Evolutionary conservation across 2,888 invertebrate genomes (phyloP).

Genomic region (Digitonthophagus gazella): DNA sequence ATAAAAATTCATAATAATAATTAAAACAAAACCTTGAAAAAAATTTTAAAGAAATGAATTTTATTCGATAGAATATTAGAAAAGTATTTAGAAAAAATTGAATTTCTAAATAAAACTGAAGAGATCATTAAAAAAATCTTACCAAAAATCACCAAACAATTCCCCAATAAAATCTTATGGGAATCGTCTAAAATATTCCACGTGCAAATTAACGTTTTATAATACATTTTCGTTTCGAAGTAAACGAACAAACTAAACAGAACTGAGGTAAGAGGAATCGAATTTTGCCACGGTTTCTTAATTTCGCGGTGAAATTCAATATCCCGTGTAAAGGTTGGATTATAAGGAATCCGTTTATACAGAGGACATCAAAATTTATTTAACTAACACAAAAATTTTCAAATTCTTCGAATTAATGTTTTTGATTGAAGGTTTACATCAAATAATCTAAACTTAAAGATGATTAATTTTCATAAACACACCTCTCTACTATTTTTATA

Average conservation of each 20-base stretch:
- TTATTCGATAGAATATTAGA: too few relatives aligned
- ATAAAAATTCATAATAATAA: too few relatives aligned
- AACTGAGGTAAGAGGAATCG: constrained; percentile 11
- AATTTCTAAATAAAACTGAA: constrained; percentile 3
- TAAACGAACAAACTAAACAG: not conserved
- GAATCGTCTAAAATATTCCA: constrained; percentile 56
- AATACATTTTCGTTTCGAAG: constrained; percentile 20
- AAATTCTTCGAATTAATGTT: too few relatives aligned
- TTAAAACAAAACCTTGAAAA: too few relatives aligned
- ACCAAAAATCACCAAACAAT: constrained; percentile 57
- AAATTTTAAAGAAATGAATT: too few relatives aligned
- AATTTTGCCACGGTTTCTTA: constrained; percentile 2
- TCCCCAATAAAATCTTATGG: constrained; percentile 55
- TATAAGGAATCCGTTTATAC: not conserved
- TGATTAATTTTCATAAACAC: not conserved
- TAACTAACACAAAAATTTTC: not conserved
- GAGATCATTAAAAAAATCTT: constrained; percentile 42
- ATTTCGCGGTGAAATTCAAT: constrained; percentile 3
- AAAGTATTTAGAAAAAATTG: too few relatives aligned
- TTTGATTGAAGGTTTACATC: too few relatives aligned
- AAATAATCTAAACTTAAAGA: not conserved
- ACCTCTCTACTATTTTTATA: not conserved
- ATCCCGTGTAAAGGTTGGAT: constrained; percentile 7
- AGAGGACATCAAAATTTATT: not conserved
- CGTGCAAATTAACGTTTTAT: constrained; percentile 21